phyloP scores from a whole-genome alignment of 2,113 vertebrate species.

The Plestiodon gilberti region DNA sequence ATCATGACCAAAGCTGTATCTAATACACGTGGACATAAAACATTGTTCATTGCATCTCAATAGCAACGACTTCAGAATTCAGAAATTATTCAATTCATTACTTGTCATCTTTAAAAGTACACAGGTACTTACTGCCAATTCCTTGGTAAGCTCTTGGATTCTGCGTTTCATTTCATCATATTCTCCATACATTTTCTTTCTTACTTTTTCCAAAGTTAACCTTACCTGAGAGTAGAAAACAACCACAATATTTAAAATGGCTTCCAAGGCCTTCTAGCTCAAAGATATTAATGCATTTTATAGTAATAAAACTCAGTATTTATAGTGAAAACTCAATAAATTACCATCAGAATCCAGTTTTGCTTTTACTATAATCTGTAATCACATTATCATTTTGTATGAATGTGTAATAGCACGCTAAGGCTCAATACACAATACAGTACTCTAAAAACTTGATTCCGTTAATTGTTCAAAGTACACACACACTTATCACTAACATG shows the following conservation, averaged over 20 bases:
- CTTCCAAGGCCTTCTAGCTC: not conserved
- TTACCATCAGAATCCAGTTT: not conserved
- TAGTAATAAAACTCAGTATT: not conserved
- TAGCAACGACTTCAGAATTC: not conserved
- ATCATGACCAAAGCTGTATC: not conserved
- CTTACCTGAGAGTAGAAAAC: slow-evolving; percentile 82
- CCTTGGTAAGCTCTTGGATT: slow-evolving; percentile 88
- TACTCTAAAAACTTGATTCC: no score
- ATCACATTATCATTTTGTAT: not conserved
- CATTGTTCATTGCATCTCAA: not conserved
- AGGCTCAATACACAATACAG: no score
- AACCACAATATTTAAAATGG: slow-evolving; percentile 23
- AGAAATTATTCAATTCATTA: not conserved
- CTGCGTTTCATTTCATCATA: slow-evolving; percentile 95
- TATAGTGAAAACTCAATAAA: not conserved
- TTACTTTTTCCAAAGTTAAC: slow-evolving; percentile 95
- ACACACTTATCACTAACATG: no score
- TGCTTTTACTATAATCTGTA: not conserved
- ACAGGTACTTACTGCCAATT: slow-evolving; percentile 83
- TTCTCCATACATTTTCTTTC: slow-evolving; percentile 93
- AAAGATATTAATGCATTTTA: not conserved
- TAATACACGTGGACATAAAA: not conserved
- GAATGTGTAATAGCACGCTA: not conserved
- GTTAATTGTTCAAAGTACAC: no score
- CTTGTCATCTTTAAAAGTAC: not conserved